Conservation (phyloP, 1,140 invertebrate species). For the Hyposmocoma kahamanoa region DNA sequence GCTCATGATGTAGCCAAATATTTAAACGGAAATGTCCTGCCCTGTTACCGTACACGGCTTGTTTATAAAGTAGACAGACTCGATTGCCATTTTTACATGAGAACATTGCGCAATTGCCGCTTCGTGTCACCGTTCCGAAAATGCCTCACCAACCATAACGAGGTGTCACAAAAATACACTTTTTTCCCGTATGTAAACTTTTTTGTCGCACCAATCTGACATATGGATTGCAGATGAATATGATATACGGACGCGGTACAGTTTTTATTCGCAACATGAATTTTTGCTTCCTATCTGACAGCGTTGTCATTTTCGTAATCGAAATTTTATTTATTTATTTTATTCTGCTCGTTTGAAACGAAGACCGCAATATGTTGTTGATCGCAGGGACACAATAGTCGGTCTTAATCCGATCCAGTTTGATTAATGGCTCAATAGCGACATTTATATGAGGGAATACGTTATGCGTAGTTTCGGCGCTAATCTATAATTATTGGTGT, state of each 20-base stretch:
- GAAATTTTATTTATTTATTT: slow-evolving; percentile 15
- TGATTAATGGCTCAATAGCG: slow-evolving; percentile 26
- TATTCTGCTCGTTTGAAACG: background rate
- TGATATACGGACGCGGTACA: slow-evolving; percentile 14
- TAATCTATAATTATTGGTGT: slow-evolving; percentile 47
- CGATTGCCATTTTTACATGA: too few species aligned
- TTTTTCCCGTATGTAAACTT: slow-evolving; percentile 18
- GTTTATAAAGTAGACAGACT: too few species aligned
- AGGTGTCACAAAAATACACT: slow-evolving; percentile 11
- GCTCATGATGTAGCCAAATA: too few species aligned
- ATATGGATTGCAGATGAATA: slow-evolving; percentile 27
- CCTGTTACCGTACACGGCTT: too few species aligned
- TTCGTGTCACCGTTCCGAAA: slow-evolving; percentile 11
- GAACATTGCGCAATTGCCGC: too few species aligned
- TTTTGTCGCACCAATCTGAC: slow-evolving; percentile 18
- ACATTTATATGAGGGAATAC: slow-evolving; percentile 29
- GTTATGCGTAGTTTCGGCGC: slow-evolving; percentile 29
- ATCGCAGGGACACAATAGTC: slow-evolving; percentile 8
- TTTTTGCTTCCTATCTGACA: slow-evolving; percentile 16
- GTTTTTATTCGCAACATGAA: slow-evolving; percentile 15
- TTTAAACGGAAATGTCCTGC: too few species aligned
- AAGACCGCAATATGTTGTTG: background rate
- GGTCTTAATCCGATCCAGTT: slow-evolving; percentile 23
- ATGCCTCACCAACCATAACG: slow-evolving; percentile 17
- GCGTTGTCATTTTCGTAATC: slow-evolving; percentile 25